Evolutionary conservation across 2,113 vertebrate genomes (phyloP), one percentile per base, ranked within the genome.

Genomic region (Callionymus lyra): DNA sequence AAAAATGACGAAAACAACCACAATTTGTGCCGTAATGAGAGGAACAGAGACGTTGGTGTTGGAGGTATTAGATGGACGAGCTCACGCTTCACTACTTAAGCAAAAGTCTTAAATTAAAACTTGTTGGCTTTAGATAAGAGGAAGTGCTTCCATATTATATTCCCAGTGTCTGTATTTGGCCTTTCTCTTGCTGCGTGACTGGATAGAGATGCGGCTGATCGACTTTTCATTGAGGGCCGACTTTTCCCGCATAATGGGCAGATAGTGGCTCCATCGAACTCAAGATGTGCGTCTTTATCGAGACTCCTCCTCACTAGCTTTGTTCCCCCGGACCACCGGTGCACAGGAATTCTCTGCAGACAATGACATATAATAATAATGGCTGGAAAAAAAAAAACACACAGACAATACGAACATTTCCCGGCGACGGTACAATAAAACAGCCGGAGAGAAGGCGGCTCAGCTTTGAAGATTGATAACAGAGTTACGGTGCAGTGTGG

Each of bases 391-490:
- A n/a, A 10, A 65, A 50, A 73, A 65, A 70, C 44, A 67, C 36
- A 60, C 21, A n/a, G 50, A 68, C 67, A 75, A 77, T 68, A 65
- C 65, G 50, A 76, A 63, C 51, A 65, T 52, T 63, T 68, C 44
- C 42, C 49, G 14, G 13, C 33, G 27, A 27, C 58, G 69, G 58
- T 67, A 74, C 69, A 73, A 68, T 78, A 59, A 79, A 79, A 68
- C 54, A 70, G 62, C 55, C 59, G 41, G 31, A 47, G 43, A 67
- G 53, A 65, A 71, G 59, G 67, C 61, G 60, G 68, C 65, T 75
- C 50, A 65, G 57, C 63, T 70, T 59, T 61, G 59, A 70, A 70
- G 63, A 66, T 53, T 53, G 72, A 80, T 81, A 78, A 81, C 67
- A 53, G 66, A 70, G 58, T 68, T 68, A 71, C 58, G 63, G 63